Evolutionary conservation across 2,888 invertebrate genomes (phyloP).

Genomic region (Mimachlamys varia): DNA sequence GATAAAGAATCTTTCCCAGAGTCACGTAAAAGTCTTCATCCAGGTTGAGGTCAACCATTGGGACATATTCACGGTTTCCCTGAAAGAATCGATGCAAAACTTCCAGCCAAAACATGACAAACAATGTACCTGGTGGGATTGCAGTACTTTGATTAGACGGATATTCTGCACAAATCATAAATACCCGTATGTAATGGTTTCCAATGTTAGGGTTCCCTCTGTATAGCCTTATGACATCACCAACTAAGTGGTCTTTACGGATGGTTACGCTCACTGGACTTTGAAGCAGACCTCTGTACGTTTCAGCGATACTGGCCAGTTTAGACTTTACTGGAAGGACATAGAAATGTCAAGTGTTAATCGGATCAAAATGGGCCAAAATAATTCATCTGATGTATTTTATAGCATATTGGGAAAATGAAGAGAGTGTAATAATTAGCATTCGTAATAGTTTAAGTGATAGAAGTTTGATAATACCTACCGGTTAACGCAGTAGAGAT

Average conservation of each 20-base stretch:
- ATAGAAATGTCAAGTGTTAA: background rate
- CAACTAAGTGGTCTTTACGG: conserved; percentile 39
- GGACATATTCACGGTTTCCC: conserved; percentile 61
- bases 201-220: conserved; percentile 37
- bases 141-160: conserved; percentile 17
- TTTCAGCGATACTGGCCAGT: background rate
- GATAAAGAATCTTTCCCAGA: conserved; percentile 61
- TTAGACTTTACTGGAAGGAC: background rate
- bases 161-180: background rate
- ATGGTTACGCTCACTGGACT: conserved; percentile 37
- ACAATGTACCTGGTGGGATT: conserved; percentile 45
- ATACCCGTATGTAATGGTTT: conserved; percentile 41
- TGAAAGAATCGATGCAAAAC: conserved; percentile 61
- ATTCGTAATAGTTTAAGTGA: no score
- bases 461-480: background rate
- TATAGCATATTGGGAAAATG: no score
- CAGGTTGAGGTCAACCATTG: conserved; percentile 55
- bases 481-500: background rate
- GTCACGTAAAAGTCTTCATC: conserved; percentile 59
- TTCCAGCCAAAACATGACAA: conserved; percentile 65
- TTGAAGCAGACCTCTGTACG: background rate
- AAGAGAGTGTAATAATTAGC: no score
- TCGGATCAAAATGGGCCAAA: no score
- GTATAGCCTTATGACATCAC: conserved; percentile 40
- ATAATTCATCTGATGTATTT: no score